Base-by-base conservation (phyloP, 2,888 invertebrate genomes). In the Balanococcus diminutus region DNA sequence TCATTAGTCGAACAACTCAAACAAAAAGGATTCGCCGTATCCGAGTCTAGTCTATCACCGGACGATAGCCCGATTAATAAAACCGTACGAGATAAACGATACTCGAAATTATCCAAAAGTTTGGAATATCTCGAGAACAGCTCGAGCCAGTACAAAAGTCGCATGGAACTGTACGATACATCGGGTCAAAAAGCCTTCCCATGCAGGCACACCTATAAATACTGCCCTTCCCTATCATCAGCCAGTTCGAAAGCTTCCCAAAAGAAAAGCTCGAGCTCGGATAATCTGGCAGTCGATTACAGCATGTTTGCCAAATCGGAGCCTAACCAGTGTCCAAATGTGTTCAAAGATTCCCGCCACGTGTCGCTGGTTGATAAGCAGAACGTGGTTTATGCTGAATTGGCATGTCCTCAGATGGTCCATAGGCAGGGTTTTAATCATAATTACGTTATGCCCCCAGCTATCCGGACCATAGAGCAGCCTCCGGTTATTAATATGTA, bases 281-380 rank as follows among this genome's bases (percentile, higher is more conserved):
- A 94, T 89, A 94, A 94, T 89, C 90, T 94, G n/a, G 94, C 93
- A 2, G 90, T 95, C 42, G 86, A 86, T 51, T 87, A 87, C 72
- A 86, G 85, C 46, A 75, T 87, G 83, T 87, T 87, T 39, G 61
- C 82, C 11, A 83, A 84, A 56, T 32, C 84, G 19, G 84, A 86
- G 14, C 61, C 61, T 11, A 36, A 19, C 2, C 25, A 36, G 22
- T 46, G 46, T 51, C 11, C 28, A 2, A 82, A 82, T 82, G n/a
- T 31, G n/a, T 81, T 39, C 42, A 82, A 82, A 46, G 61, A 67
- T 6, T 1, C 61, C 28, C 22, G 61, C 0, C 61, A 28, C 14
- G 25, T 67, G 22, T 67, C 61, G 28, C 39, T 25, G 3, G 22
- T 36, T 6, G 32, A 39, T 19, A 84, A 84, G 51, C 81, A 75